Conservation (phyloP, 2,113 vertebrate species). For the Apus apus region DNA sequence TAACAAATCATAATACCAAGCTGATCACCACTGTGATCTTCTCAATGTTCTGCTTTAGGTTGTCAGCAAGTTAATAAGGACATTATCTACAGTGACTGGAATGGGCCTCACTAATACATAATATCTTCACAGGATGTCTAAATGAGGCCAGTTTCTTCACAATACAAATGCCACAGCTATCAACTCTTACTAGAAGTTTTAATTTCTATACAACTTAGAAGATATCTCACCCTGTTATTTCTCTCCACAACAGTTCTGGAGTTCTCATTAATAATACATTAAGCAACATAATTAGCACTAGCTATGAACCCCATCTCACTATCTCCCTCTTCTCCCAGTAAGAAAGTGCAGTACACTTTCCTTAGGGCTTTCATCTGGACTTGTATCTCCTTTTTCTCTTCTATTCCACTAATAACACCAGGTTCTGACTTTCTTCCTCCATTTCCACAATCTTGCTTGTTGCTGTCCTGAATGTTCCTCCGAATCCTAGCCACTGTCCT, state of each 20-base stretch:
- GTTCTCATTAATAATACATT: not conserved
- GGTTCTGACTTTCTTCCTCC: not conserved
- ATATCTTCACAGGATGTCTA: not conserved
- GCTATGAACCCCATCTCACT: rapidly evolving
- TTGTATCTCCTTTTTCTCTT: not conserved
- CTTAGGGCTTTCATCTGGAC: not conserved
- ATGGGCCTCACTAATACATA: not conserved
- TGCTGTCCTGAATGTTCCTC: not conserved
- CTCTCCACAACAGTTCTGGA: not conserved
- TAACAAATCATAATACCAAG: not conserved
- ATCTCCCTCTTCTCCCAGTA: not conserved
- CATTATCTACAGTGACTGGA: not conserved
- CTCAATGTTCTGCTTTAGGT: not conserved
- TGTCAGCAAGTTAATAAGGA: not conserved
- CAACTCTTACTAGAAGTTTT: not conserved
- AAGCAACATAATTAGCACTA: not conserved
- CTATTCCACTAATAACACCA: not conserved
- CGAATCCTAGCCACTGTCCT: not conserved
- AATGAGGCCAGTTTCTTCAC: rapidly evolving
- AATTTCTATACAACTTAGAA: not conserved
- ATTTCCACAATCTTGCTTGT: not conserved
- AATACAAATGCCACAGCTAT: not conserved
- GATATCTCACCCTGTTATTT: not conserved
- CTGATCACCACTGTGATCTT: not conserved
- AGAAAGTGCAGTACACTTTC: not conserved